Conservation (phyloP, 2,797 vertebrate genomes). For the Sphaeramia orbicularis region DNA sequence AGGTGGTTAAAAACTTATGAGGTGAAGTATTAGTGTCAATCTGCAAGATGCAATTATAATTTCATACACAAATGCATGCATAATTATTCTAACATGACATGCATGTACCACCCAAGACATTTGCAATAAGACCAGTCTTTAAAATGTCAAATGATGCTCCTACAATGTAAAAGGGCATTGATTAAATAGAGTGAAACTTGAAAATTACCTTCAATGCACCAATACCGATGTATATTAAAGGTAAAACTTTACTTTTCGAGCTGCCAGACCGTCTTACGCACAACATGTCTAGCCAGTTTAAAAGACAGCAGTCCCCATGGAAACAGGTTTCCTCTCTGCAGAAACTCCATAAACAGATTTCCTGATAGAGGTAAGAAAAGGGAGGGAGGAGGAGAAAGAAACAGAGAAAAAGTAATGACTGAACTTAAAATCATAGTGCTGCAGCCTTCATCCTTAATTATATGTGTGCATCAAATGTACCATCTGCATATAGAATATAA, state of each 20-base stretch:
- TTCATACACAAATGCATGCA: background rate
- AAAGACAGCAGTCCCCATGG: conserved; percentile 79
- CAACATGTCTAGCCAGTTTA: conserved; percentile 47
- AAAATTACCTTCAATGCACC: conserved; percentile 28
- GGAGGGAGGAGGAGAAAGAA: background rate
- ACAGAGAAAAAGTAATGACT: background rate
- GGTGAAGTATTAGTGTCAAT: background rate
- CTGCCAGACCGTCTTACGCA: conserved; percentile 55
- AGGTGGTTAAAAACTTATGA: background rate
- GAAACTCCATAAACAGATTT: conserved; percentile 78
- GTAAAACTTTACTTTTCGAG: conserved; percentile 55
- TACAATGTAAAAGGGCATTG: background rate
- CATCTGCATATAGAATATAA: too few relatives aligned
- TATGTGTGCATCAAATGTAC: too few relatives aligned
- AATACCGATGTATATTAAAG: conserved; percentile 31
- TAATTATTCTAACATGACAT: background rate
- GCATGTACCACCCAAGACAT: background rate
- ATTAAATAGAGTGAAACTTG: conserved; percentile 26
- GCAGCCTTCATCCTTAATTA: background rate
- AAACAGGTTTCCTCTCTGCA: conserved; percentile 70
- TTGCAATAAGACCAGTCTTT: background rate
- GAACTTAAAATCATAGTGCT: conserved; percentile 3
- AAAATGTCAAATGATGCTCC: background rate
- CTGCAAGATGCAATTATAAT: background rate
- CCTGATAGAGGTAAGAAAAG: conserved; percentile 46